Evolutionary conservation across 2,888 invertebrate genomes (phyloP).

Genomic region (Sipha maydis): DNA sequence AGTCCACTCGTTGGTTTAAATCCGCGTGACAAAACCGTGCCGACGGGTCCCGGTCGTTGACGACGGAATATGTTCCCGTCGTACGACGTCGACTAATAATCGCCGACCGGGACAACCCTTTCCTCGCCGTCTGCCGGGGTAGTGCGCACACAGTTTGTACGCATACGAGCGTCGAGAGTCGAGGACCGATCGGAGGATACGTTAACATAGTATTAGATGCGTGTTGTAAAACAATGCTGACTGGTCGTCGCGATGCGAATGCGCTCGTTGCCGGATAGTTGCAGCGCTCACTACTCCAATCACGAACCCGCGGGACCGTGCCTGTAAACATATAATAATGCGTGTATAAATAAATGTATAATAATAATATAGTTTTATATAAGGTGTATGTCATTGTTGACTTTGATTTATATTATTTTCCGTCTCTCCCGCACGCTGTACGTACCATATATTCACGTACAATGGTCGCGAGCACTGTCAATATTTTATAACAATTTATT

Average conservation of each 20-base stretch:
- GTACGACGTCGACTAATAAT: too few relatives aligned
- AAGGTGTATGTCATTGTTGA: conserved; percentile 33
- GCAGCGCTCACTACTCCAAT: neutral
- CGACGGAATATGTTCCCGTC: too few relatives aligned
- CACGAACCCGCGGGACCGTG: neutral
- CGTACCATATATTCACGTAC: neutral
- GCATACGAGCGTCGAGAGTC: neutral
- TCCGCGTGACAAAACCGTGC: too few relatives aligned
- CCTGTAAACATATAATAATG: neutral
- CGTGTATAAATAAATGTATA: neutral
- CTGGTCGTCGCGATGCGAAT: neutral
- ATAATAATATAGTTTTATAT: neutral
- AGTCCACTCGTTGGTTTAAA: too few relatives aligned
- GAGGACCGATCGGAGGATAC: neutral
- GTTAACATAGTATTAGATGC: neutral
- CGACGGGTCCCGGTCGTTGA: too few relatives aligned
- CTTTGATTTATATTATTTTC: conserved; percentile 51
- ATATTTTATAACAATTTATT: conserved; percentile 41
- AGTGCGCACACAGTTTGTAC: too few relatives aligned
- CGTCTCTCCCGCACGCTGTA: neutral
- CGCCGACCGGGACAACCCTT: too few relatives aligned
- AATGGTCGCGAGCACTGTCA: conserved; percentile 34
- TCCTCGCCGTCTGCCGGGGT: too few relatives aligned
- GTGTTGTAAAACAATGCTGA: too few relatives aligned
- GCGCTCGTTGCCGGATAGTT: neutral